A percentile compares a stretch with the other conserved stretches of the same genome.
Conservation (phyloP, 30 jellyfish, hydroid and myxozoan genomes). For the Clytia hemisphaerica region DNA sequence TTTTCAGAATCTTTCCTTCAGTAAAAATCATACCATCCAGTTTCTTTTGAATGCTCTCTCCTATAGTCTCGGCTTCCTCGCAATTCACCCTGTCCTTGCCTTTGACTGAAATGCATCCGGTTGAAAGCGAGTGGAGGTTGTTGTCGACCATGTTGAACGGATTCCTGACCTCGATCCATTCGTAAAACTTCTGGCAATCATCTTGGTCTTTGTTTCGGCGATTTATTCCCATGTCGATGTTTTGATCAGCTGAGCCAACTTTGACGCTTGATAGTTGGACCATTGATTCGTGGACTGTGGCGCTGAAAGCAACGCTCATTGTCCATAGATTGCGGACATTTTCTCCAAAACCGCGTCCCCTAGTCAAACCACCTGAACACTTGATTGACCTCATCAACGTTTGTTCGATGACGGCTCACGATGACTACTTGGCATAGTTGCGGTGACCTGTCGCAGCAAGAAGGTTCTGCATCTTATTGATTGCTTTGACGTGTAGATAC, state of each 20-base stretch:
- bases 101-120: slow-evolving; percentile 11
- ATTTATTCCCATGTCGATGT: slow-evolving; percentile 35
- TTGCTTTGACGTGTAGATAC: slow-evolving; percentile 14
- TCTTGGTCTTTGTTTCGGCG: slow-evolving; percentile 22
- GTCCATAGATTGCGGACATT: slow-evolving; percentile 34
- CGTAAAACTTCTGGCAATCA: slow-evolving; percentile 6
- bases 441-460: slow-evolving; percentile 53
- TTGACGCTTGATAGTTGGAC: slow-evolving; percentile 4
- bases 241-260: slow-evolving; percentile 41
- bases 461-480: slow-evolving; percentile 21
- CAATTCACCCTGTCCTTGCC: slow-evolving; percentile 17
- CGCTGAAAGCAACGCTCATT: neutral
- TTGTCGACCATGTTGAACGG: slow-evolving; percentile 12
- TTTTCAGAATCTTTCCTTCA: slow-evolving; percentile 18
- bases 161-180: slow-evolving; percentile 15
- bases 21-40: neutral
- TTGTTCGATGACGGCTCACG: slow-evolving; percentile 52
- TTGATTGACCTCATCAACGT: slow-evolving; percentile 45
- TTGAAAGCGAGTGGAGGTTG: slow-evolving; percentile 20
- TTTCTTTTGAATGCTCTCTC: slow-evolving; percentile 12
- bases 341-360: slow-evolving; percentile 41
- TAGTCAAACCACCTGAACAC: slow-evolving; percentile 37
- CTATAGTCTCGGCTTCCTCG: slow-evolving; percentile 37
- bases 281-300: slow-evolving; percentile 43
- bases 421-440: slow-evolving; percentile 43